A percentile compares a stretch with the other conserved stretches of the same genome.
Evolutionary conservation across 2,113 vertebrate species (phyloP).

Genomic region (Cyprinodon tularosa): DNA sequence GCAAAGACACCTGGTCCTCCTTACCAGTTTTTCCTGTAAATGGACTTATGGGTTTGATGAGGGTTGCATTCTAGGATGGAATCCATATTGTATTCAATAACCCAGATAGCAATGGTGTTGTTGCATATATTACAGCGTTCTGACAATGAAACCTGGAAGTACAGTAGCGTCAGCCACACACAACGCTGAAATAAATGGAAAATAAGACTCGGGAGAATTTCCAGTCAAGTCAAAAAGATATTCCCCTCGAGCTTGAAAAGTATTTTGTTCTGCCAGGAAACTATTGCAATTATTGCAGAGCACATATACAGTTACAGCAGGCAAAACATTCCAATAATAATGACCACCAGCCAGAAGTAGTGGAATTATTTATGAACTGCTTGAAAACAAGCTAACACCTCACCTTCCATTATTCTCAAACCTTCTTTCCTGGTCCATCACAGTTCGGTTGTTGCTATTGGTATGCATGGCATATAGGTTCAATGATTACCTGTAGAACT

Average conservation of each 20-base stretch:
- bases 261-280: not conserved
- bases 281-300: constrained; percentile 13
- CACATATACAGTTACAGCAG: not conserved
- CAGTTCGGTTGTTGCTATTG: constrained; percentile 35
- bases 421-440: not conserved
- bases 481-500: constrained; percentile 49
- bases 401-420: not conserved
- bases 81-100: constrained; percentile 58
- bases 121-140: constrained; percentile 60
- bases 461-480: constrained; percentile 52
- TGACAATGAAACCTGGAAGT: constrained; percentile 50
- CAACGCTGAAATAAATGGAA: constrained; percentile 23
- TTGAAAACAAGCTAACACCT: constrained; percentile 34
- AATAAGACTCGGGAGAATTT: constrained; percentile 15
- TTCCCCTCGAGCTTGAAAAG: not conserved
- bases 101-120: constrained; percentile 49
- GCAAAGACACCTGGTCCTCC: not conserved
- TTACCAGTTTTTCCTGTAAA: constrained; percentile 55
- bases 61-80: constrained; percentile 56
- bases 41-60: constrained; percentile 64
- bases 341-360: constrained; percentile 1
- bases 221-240: constrained; percentile 8
- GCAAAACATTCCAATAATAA: constrained; percentile 12
- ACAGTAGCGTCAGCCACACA: constrained; percentile 9
- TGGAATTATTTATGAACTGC: constrained; percentile 48